Percentiles rank a stretch among this genome's conserved stretches.
These are phyloP conservation scores for Pachymerium ferrugineum DNA, from an alignment of 2,888 invertebrate genomes.

Conservation along the genomic window DNA sequence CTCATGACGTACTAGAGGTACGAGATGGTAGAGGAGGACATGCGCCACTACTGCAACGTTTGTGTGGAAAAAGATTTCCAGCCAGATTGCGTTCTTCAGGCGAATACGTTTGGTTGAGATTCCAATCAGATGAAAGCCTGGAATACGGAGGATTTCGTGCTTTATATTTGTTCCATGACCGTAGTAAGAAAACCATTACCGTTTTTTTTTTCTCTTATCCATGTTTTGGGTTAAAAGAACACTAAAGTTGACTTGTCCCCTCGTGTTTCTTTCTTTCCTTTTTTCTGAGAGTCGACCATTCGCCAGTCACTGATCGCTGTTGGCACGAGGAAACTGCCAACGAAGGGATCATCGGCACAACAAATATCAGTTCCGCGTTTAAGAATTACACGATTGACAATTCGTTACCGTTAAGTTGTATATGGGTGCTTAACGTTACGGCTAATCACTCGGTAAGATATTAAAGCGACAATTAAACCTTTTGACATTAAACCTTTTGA, in stretches of 20 bases:
- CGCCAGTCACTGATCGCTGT: conserved; percentile 58
- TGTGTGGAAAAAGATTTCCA: conserved; percentile 67
- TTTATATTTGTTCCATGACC: conserved; percentile 60
- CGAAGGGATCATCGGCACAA: conserved; percentile 56
- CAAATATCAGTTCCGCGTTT: conserved; percentile 56
- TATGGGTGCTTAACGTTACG: conserved; percentile 61
- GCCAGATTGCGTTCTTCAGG: conserved; percentile 66
- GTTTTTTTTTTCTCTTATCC: neutral
- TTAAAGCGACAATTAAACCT: neutral
- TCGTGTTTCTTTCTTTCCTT: neutral
- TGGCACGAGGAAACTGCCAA: conserved; percentile 53
- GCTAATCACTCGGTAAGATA: conserved; percentile 59
- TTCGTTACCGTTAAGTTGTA: conserved; percentile 63
- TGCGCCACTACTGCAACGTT: conserved; percentile 56
- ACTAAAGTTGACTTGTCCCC: neutral
- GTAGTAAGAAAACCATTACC: conserved; percentile 22
- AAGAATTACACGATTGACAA: conserved; percentile 53
- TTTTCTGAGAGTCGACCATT: conserved; percentile 45
- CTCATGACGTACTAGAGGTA: conserved; percentile 74
- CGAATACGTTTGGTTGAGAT: conserved; percentile 69
- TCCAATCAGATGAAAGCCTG: conserved; percentile 73
- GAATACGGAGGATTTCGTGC: conserved; percentile 73
- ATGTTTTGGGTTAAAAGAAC: neutral
- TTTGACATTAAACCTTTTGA: too few species aligned
- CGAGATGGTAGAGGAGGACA: conserved; percentile 77